Base-by-base conservation (phyloP, 2,797 vertebrate genomes). In the Hippopotamyrus pictus region DNA sequence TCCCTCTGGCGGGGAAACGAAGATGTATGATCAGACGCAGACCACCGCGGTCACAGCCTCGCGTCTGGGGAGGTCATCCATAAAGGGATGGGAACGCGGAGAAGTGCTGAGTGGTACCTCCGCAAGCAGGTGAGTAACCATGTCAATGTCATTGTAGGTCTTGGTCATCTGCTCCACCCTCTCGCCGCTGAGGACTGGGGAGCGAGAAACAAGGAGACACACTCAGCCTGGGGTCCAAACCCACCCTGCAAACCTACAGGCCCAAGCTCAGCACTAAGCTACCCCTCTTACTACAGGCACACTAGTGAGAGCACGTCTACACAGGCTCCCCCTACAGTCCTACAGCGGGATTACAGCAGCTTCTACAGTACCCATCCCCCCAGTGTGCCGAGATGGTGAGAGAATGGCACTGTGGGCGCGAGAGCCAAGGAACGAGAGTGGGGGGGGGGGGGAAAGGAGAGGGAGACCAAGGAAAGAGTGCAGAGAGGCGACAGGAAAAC, bases 81-180 rank as follows among this genome's bases (percentile, higher is more conserved):
- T 44, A 79, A 79, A 44, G 37, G 73, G 73, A 44, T 17, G 6
- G 5, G 9, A 33, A 79, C 1, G 6, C 3, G 6, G 29, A n/a
- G 57, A 8, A 41, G 14, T 88, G 0, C 5, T 2, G 17, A 9
- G n/a, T 65, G 93, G 33, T 94, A 99, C 99, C 97, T 99, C 98
- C 57, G 97, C 96, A 93, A 99, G 92, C 57, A 99, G 96, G 92
- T 98, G 98, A 7, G 97, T 97, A 89, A 99, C 97, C 96, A 98
- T 95, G 62, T 99, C 99, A 6, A 97, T 95, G 92, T 99, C 98
- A 97, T 97, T 96, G 94, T 96, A 99, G 11, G 97, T 97, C 92
- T 95, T 97, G 93, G 96, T 96, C 97, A 97, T 97, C 95, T 98
- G 97, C 88, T 98, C 98, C 92, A 95, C 94, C 0, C 96, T 95